Conservation (phyloP, 2,797 vertebrate species). For the Pampus argenteus region DNA sequence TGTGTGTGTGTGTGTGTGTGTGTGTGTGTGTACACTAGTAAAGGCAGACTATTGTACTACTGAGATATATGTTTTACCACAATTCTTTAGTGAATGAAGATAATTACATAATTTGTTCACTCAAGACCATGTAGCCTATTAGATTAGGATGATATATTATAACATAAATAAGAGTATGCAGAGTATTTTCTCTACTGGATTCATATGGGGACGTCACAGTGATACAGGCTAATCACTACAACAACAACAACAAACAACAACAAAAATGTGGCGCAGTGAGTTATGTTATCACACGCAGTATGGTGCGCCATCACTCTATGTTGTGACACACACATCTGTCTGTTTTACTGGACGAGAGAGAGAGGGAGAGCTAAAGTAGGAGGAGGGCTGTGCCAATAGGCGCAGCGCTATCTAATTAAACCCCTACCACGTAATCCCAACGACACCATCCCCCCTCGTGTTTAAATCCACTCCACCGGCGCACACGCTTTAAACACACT, state of each 20-base stretch:
- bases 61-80: background rate
- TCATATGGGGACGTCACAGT: background rate
- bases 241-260: background rate
- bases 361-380: slow-evolving; percentile 6
- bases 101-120: background rate
- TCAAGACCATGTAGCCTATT: background rate
- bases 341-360: slow-evolving; percentile 9
- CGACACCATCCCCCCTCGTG: slow-evolving; percentile 76
- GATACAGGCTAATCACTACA: background rate
- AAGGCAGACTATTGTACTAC: too few relatives aligned
- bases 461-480: slow-evolving; percentile 82
- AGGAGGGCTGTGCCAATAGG: slow-evolving; percentile 77
- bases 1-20: background rate
- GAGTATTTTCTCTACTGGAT: background rate
- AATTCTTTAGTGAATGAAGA: background rate
- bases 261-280: slow-evolving; percentile 28
- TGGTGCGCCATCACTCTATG: slow-evolving; percentile 29
- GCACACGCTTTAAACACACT: slow-evolving; percentile 56
- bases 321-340: slow-evolving; percentile 21
- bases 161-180: background rate
- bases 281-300: slow-evolving; percentile 16
- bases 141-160: background rate
- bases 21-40: background rate
- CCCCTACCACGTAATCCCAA: slow-evolving; percentile 82
- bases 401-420: slow-evolving; percentile 83